phyloP scores from a whole-genome alignment of 2,888 invertebrate species.

The Synanthedon formicaeformis region DNA sequence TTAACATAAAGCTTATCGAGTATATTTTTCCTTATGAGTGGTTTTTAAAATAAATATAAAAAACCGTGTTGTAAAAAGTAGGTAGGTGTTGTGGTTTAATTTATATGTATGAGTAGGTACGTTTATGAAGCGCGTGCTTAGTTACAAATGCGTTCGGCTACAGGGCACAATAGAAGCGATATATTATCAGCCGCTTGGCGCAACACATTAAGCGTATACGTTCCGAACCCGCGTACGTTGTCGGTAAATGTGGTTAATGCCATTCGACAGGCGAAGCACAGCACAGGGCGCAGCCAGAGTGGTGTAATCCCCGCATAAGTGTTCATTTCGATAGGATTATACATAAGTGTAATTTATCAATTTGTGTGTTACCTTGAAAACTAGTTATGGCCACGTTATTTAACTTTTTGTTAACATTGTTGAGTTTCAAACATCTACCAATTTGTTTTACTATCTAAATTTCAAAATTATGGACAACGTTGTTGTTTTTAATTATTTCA shows the following conservation, averaged over 20 bases:
- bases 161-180: conserved; percentile 32
- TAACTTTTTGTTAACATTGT: not conserved
- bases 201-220: conserved; percentile 9
- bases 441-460: too few species aligned
- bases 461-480: too few species aligned
- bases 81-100: too few species aligned
- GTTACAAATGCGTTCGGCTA: conserved; percentile 25
- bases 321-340: conserved; percentile 51
- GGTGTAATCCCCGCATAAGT: conserved; percentile 46
- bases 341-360: conserved; percentile 52
- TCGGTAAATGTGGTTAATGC: conserved; percentile 14
- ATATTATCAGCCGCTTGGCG: conserved; percentile 22
- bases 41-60: too few species aligned
- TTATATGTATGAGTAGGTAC: not conserved
- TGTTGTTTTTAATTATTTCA: too few species aligned
- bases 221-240: conserved; percentile 3
- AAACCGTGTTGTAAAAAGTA: too few species aligned
- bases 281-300: conserved; percentile 10
- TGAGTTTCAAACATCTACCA: not conserved
- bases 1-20: too few species aligned
- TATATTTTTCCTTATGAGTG: too few species aligned
- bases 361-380: conserved; percentile 18
- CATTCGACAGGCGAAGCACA: conserved; percentile 10
- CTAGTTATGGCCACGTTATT: conserved; percentile 5
- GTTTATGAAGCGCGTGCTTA: conserved; percentile 18